phyloP scores from a whole-genome alignment of 2,797 vertebrate species.

The Pogonophryne albipinna region DNA sequence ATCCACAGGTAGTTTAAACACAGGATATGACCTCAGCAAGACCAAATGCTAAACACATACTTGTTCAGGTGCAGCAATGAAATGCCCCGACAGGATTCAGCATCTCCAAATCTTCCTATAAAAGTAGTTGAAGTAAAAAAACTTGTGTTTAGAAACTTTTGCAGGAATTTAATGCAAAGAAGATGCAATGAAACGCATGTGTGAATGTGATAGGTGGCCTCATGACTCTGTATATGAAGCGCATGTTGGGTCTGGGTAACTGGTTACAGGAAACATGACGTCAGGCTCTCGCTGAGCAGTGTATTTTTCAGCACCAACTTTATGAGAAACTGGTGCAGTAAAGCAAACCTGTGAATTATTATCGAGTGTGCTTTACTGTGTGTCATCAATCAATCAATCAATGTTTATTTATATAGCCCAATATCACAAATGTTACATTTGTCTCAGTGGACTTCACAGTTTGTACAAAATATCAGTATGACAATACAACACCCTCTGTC shows the following conservation, averaged over 20 bases:
- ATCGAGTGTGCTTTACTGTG: not conserved
- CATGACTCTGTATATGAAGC: not conserved
- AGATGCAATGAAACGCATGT: no score
- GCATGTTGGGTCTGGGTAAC: conserved; percentile 2
- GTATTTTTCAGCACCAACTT: conserved; percentile 32
- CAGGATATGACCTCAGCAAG: no score
- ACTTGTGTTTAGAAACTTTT: no score
- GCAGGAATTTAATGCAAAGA: not conserved
- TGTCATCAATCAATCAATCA: no score
- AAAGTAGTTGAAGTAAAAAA: not conserved
- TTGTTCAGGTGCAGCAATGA: no score
- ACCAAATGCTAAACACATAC: no score
- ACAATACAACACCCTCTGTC: no score
- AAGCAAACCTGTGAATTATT: conserved; percentile 51
- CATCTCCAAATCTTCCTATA: not conserved
- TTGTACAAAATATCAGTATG: no score
- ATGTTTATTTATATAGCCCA: no score
- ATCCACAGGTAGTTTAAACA: no score
- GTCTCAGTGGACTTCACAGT: no score
- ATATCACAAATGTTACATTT: no score
- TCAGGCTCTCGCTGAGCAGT: conserved; percentile 26
- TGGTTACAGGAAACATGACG: conserved; percentile 24
- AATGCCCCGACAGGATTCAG: not conserved
- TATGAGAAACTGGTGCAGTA: conserved; percentile 21
- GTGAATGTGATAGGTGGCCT: not conserved